Evolutionary conservation across 2,113 vertebrate genomes (phyloP), one percentile per base, ranked within the genome.

Genomic region (Plectropomus leopardus): DNA sequence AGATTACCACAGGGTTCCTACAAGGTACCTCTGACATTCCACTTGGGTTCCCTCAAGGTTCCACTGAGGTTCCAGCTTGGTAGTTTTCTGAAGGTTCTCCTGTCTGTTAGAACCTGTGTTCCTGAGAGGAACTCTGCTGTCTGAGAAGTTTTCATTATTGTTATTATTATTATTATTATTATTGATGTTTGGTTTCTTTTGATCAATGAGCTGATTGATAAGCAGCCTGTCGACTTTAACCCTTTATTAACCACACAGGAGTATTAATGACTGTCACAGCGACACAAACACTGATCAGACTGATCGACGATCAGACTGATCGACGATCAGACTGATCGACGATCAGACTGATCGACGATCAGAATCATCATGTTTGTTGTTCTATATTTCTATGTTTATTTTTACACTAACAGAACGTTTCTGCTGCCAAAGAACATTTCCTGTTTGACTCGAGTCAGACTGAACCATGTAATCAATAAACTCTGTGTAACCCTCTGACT

Each of bases 371-470:
- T 51, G 4, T 59, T 42, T 60, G 26, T 44, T 54, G 51, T 55
- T 60, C 42, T 47, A 59, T 26, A 47, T 9, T 60, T 24, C 1
- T 51, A n/a, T n/a, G n/a, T 68, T 36, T 65, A 21, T 59, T 58
- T 28, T 44, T 1, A 54, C n/a, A 23, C 23, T 24, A 36, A 63
- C 26, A 47, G 8, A 53, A 54, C 30, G 26, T 28, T 54, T 36
- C 11, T 83, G 60, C 36, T 83, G 73, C 90, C 90, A 90, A 92
- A 92, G 87, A 90, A 5, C 44, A 51, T 45, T 84, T 64, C 40
- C n/a, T 74, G 30, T 69, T 61, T 53, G 32, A 61, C 15, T 13
- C 23, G 53, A 83, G 45, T 71, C 15, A 34, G 24, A 61, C 15
- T 78, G 55, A 64, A 76, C 7, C 3, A 9, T 9, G 4, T 65